Evolutionary conservation across 2,113 vertebrate genomes (phyloP).

Genomic region (Gila orcuttii): DNA sequence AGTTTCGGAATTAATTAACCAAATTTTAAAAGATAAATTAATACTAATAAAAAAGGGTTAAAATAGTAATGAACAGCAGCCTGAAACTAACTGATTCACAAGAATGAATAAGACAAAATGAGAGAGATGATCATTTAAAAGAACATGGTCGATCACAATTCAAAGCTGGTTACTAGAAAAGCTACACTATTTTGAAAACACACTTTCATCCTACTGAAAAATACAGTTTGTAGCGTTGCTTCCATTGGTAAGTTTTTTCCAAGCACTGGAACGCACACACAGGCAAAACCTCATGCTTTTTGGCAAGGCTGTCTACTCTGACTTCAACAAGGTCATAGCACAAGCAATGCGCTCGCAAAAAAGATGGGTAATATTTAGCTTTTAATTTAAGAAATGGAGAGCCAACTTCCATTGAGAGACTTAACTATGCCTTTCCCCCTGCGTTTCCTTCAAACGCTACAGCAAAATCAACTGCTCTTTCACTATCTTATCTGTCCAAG

Average conservation of each 20-base stretch:
- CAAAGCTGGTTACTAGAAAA: not conserved
- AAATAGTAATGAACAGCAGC: not conserved
- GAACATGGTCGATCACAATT: not conserved
- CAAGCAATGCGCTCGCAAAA: not conserved
- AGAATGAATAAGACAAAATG: not conserved
- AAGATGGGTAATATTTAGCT: not conserved
- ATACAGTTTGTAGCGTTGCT: not conserved
- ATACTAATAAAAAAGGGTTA: not conserved
- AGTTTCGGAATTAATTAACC: no score
- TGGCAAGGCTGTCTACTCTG: conserved; percentile 3
- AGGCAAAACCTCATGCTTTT: conserved; percentile 3
- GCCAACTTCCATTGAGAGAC: not conserved
- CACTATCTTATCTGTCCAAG: conserved; percentile 33
- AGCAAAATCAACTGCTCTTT: conserved; percentile 40
- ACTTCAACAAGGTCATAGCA: conserved; percentile 45
- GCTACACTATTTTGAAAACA: not conserved
- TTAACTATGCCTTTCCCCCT: not conserved
- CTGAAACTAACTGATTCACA: not conserved
- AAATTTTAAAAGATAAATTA: not conserved
- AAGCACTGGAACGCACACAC: not conserved
- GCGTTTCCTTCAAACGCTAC: not conserved
- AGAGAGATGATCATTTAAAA: not conserved
- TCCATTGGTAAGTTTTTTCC: not conserved
- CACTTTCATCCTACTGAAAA: not conserved
- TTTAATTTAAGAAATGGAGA: conserved; percentile 23